phyloP scores from a whole-genome alignment of 2,888 invertebrate species.

The Resseliella maxima region DNA sequence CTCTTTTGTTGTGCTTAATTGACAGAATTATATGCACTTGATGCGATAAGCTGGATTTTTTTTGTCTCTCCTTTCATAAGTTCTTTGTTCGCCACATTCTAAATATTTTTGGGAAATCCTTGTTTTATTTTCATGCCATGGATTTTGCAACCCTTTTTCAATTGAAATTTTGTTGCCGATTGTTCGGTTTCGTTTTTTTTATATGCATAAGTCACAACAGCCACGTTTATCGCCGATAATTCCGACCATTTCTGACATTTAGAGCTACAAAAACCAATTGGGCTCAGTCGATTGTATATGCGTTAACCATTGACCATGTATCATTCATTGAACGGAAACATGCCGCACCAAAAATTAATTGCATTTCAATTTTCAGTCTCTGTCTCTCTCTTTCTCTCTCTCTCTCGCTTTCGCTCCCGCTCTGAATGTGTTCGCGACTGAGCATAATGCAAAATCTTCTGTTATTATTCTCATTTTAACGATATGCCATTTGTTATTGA shows the following conservation, averaged over 20 bases:
- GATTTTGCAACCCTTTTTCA: not conserved
- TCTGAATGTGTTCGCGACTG: not conserved
- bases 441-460: not conserved
- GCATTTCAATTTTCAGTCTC: slow-evolving; percentile 12
- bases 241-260: not conserved
- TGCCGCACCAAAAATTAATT: slow-evolving; percentile 48
- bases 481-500: not conserved
- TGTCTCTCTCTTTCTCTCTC: not conserved
- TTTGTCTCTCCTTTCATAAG: not conserved
- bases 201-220: too few relatives aligned
- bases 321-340: slow-evolving; percentile 29
- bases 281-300: not conserved
- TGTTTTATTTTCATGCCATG: not conserved
- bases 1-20: not conserved
- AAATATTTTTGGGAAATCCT: not conserved
- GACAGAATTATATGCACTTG: not conserved
- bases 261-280: not conserved
- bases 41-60: not conserved
- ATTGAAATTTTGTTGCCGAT: slow-evolving; percentile 25
- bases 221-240: too few relatives aligned
- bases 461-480: not conserved
- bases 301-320: not conserved
- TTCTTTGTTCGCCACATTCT: not conserved
- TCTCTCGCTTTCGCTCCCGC: too few relatives aligned
- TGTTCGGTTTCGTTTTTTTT: too few relatives aligned